Base-by-base conservation (phyloP, 2,797 vertebrate genomes). In the Anas acuta region DNA sequence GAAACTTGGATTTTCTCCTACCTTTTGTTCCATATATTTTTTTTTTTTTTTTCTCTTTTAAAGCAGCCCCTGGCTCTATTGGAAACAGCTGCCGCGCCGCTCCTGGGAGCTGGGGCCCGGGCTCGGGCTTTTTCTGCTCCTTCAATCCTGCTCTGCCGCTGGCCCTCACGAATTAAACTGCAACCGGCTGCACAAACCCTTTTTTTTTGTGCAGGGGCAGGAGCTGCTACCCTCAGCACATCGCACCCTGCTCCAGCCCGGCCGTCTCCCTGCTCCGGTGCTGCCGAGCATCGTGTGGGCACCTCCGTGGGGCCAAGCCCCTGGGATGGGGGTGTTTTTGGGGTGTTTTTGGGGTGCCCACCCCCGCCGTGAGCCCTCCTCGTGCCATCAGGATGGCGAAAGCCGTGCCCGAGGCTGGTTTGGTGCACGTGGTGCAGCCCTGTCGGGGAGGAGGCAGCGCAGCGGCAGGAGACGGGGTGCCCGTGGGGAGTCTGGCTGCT, bases 1-100 rank as follows among this genome's bases (percentile, higher is more conserved):
- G 95, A 96, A 94, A 95, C 92, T 94, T 91, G 92, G 94, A 95
- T 97, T 96, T 95, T 96, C 91, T 92, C 85, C 95, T 95, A 84
- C 89, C 96, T 96, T 97, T 96, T 94, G 93, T 90, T 95, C 91
- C 84, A 77, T 87, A 8, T 43, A 43, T 43, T 18, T 43, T 43
- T 43, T 43, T 43, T 43, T 43, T 35, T 43, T 43, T 92, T 95
- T 93, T 92, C 82, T 90, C 69, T 26, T 12, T 75, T 76, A 64
- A 94, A 85, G 77, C 90, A 19, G 23, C 83, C 77, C 82, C 73
- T 90, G 89, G 71, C 70, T 96, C 89, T 94, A 79, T 95, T 96
- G 87, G 93, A 95, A 95, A 90, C 89, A 87, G 92, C 91, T 87
- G 94, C 89, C 5, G 0, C 39, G 84, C 74, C 0, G 25, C 67